phyloP scores from a whole-genome alignment of 1,140 invertebrate species.

The Battus philenor region DNA sequence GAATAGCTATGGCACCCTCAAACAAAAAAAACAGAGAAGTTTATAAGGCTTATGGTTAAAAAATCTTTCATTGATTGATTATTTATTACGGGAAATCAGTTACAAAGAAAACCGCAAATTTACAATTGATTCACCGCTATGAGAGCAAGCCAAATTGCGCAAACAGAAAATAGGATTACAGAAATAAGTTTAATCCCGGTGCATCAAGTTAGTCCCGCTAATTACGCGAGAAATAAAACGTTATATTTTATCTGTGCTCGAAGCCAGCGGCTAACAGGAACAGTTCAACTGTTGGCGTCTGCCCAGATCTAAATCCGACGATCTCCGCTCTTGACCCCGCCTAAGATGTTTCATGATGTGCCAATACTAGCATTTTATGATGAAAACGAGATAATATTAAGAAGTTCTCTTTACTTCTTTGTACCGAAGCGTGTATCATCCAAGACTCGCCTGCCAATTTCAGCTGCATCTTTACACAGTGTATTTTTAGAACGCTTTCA shows the following conservation, averaged over 20 bases:
- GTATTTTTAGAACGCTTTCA: too few relatives aligned
- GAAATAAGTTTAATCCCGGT: constrained; percentile 17
- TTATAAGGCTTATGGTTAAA: too few relatives aligned
- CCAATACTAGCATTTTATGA: constrained; percentile 34
- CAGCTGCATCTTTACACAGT: too few relatives aligned
- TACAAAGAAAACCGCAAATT: too few relatives aligned
- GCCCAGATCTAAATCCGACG: constrained; percentile 66
- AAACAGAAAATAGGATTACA: neutral
- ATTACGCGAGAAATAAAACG: constrained; percentile 26
- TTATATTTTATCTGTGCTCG: constrained; percentile 28
- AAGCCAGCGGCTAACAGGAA: constrained; percentile 25
- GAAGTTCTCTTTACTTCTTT: too few relatives aligned
- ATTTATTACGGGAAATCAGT: too few relatives aligned
- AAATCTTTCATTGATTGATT: too few relatives aligned
- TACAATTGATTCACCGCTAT: too few relatives aligned
- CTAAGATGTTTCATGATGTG: constrained; percentile 47
- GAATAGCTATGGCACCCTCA: too few relatives aligned
- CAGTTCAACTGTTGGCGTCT: constrained; percentile 38
- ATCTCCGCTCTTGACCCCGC: constrained; percentile 61
- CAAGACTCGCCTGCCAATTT: too few relatives aligned
- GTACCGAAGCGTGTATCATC: too few relatives aligned
- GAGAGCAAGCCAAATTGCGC: constrained; percentile 3
- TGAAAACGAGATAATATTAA: constrained; percentile 15
- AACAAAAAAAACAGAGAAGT: too few relatives aligned
- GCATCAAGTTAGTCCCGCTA: constrained; percentile 14